Evolutionary conservation across 2,113 vertebrate species (phyloP), one percentile per base, ranked within the genome.

Genomic region (Sapayoa aenigma): DNA sequence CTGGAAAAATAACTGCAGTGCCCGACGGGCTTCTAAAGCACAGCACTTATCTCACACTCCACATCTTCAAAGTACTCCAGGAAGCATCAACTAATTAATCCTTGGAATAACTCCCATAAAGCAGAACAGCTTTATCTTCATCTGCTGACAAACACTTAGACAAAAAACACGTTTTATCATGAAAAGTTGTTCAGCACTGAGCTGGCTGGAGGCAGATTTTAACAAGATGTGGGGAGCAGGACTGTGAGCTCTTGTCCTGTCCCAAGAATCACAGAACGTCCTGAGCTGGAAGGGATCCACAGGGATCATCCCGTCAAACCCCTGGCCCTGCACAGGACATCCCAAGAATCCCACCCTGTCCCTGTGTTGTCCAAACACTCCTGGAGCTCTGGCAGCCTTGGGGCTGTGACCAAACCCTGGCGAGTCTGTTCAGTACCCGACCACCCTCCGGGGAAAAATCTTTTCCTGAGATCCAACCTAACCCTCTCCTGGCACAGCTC

Each of bases 21-120:
- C 68, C 67, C 25, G 13, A 50, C 27, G 3, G 30, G 50, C 59
- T 73, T 9, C 25, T 2, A 3, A 44, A 77, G 84, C 12, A 1
- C 65, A 50, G 89, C 87, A 28, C 93, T 95, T 56, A 49, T 14
- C 87, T 58, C 55, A 27, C 73, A 74, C 84, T 89, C 56, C 80
- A 50, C 59, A 49, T 84, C 89, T 77, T 74, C 89, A 53, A 58
- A 92, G 91, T 14, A 68, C 94, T 95, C 49, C 76, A 60, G 80
- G 86, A 69, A 88, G 47, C 91, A 49, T 73, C 86, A 74, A 15
- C 58, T 83, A 80, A 94, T 94, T 90, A 92, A 94, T 80, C 30
- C 83, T 52, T 15, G 14, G 83, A 83, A 86, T 30, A 65, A 37
- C 63, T 50, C 71, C 62, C 5, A 0, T 31, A 5, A 31, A 65